These are phyloP conservation scores for Apogon talboti DNA, from an alignment of 2,797 vertebrate species.

Conservation along the genomic window DNA sequence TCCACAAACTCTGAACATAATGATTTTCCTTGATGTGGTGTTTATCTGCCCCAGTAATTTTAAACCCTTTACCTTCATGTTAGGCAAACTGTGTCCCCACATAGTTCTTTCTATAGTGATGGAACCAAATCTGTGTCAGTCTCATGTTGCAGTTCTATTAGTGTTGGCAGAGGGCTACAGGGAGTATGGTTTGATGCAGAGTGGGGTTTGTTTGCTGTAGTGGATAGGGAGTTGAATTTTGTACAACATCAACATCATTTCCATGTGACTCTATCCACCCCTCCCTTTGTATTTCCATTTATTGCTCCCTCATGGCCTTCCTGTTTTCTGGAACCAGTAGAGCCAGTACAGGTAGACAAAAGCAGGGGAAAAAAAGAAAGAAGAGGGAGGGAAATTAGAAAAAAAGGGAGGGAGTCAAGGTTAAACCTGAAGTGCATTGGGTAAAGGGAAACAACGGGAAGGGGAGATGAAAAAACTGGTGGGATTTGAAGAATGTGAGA, in stretches of 20 bases:
- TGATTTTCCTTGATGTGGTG: no score
- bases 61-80: no score
- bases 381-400: slow-evolving; percentile 14
- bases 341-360: slow-evolving; percentile 58
- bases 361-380: slow-evolving; percentile 10
- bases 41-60: no score
- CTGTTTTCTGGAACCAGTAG: slow-evolving; percentile 67
- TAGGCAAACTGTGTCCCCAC: no score
- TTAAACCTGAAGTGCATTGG: neutral
- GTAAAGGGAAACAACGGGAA: slow-evolving; percentile 13
- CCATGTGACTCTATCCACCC: slow-evolving; percentile 22
- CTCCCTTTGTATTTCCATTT: slow-evolving; percentile 29
- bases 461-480: neutral
- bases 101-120: no score
- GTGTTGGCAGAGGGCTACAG: neutral
- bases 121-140: neutral
- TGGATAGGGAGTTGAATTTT: slow-evolving; percentile 4
- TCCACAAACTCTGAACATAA: no score
- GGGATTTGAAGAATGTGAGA: slow-evolving; percentile 2
- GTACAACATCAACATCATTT: slow-evolving; percentile 24
- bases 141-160: neutral
- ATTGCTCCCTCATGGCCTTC: slow-evolving; percentile 13
- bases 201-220: no score
- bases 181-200: neutral
- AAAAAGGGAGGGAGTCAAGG: slow-evolving; percentile 15